Conservation (phyloP, 2,113 vertebrate species). For the Micronycteris hirsuta region DNA sequence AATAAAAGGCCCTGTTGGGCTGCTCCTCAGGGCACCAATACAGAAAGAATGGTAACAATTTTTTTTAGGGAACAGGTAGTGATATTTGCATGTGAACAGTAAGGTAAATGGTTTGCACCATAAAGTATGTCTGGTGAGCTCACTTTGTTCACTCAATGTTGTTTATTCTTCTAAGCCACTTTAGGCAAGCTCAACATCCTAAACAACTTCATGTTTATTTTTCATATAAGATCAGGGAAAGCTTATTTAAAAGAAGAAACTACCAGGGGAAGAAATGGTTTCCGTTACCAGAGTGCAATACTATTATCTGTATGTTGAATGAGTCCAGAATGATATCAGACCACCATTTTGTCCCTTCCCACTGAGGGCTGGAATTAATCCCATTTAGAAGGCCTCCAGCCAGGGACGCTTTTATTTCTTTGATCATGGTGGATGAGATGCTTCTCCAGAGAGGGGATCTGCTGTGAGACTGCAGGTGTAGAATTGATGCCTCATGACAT, state of each 20-base stretch:
- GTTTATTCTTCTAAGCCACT: constrained; percentile 46
- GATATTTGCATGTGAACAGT: constrained; percentile 9
- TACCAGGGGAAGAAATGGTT: not conserved
- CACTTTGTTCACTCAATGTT: not conserved
- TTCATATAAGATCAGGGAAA: constrained; percentile 55
- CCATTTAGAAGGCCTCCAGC: not conserved
- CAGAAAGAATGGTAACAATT: not conserved
- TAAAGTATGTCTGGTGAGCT: not conserved
- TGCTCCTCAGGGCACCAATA: not conserved
- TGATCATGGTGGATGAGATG: not conserved
- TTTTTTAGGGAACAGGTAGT: not conserved
- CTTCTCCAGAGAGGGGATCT: not conserved
- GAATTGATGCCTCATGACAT: constrained; percentile 22
- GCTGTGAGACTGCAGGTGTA: constrained; percentile 15
- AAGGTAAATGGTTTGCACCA: constrained; percentile 12
- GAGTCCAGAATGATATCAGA: not conserved
- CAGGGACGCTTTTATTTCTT: not conserved
- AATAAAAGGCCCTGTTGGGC: constrained; percentile 31
- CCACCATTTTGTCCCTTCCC: not conserved
- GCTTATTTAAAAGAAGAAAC: constrained; percentile 61
- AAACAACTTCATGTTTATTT: constrained; percentile 37
- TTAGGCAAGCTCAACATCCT: constrained; percentile 19
- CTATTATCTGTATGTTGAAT: constrained; percentile 24
- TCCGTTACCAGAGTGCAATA: not conserved
- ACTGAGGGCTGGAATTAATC: not conserved